Evolutionary conservation across 2,888 invertebrate species (phyloP), one percentile per base, ranked within the genome.

Genomic region (Rosalia funebris): DNA sequence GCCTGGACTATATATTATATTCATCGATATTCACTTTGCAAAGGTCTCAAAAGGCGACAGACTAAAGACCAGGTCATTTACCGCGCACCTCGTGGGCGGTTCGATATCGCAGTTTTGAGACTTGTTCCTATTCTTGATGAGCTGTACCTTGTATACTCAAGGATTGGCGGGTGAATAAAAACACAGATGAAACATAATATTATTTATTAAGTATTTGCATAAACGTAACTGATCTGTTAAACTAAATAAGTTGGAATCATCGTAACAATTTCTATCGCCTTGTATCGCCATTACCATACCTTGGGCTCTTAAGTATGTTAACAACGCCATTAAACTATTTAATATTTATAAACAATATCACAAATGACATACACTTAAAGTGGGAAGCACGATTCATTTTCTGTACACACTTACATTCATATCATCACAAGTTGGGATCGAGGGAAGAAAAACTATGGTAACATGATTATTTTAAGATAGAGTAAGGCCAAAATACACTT

Each of bases 241-340:
- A 39, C 1, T 34, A 16, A 50, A n/a, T 25, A n/a, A 11, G 20
- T 20, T 12, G 16, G 31, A 44, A 12, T 20, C 46, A 37, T 12
- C 12, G 20, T 19, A n/a, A 44, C 17, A 42, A 1, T 17, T 25
- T 25, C 3, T 25, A 25, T 25, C 25, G 25, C 25, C 25, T 25
- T 25, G 25, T 39, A 57, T 47, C 53, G 66, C 68, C 63, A 56
- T 69, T 66, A 70, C 66, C 74, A 70, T 68, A 68, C 69, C 65
- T 64, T 68, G 71, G 74, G 73, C 73, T 73, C 73, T 39, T 62
- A 72, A 70, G 72, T 71, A 66, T 67, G 72, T 57, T 70, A 70
- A 71, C 54, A 68, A 60, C 56, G 46, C 45, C 15, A 42, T 36
- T 7, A 45, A 25, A 25, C 41, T 46, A 47, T 37, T 14, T 54